A percentile compares a stretch with the other conserved stretches of the same genome.
Evolutionary conservation across 2,113 vertebrate species (phyloP).

Genomic region (Cynocephalus volans): DNA sequence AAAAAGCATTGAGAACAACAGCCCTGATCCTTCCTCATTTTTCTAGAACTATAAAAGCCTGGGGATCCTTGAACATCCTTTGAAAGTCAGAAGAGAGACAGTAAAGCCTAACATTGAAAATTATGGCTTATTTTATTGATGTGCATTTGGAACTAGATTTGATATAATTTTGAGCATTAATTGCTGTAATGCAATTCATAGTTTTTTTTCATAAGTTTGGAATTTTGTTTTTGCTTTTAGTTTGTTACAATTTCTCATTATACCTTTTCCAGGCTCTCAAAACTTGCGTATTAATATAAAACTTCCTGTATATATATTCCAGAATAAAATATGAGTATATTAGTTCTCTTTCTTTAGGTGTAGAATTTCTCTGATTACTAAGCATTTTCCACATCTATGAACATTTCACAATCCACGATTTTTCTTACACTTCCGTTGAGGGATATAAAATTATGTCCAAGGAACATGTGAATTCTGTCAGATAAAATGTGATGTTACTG

Average conservation of each 20-base stretch:
- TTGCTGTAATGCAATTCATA: background rate
- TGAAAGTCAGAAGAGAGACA: background rate
- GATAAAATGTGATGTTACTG: background rate
- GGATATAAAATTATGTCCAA: background rate
- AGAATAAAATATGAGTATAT: background rate
- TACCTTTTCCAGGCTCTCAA: background rate
- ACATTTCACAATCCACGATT: background rate
- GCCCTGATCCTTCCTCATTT: rapidly evolving
- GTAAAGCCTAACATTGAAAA: background rate
- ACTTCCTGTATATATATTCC: background rate
- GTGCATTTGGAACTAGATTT: background rate
- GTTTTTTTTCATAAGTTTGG: background rate
- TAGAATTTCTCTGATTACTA: background rate
- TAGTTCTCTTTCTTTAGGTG: background rate
- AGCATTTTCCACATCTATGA: background rate
- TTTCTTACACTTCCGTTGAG: background rate
- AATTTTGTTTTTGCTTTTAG: background rate
- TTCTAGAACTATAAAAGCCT: background rate
- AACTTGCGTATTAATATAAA: background rate
- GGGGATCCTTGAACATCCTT: background rate
- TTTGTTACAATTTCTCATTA: background rate
- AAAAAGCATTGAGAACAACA: background rate
- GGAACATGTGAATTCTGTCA: background rate
- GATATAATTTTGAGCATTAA: background rate
- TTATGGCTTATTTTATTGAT: background rate